Percentiles rank a stretch among this genome's conserved stretches.
Evolutionary conservation across 2,888 invertebrate species (phyloP).

Genomic region (Torymus aiolomorphi): DNA sequence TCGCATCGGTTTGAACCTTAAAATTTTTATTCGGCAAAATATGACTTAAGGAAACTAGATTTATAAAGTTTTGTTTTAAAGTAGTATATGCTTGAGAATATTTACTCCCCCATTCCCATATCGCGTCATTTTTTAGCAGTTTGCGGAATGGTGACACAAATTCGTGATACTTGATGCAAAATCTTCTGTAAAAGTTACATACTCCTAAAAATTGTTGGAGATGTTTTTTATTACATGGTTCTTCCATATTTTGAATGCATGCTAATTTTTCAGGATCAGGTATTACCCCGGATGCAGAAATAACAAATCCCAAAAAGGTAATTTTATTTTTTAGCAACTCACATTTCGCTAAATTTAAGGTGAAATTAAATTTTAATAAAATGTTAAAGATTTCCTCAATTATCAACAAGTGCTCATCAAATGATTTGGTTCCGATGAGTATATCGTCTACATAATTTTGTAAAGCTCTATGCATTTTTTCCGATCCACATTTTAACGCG

Average conservation of each 20-base stretch:
- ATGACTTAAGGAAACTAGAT: not conserved
- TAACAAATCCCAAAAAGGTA: conserved; percentile 3
- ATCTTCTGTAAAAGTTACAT: too few relatives aligned
- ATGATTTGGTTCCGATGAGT: not conserved
- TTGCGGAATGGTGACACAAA: too few relatives aligned
- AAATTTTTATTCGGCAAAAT: not conserved
- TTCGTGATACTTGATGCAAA: too few relatives aligned
- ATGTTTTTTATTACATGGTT: too few relatives aligned
- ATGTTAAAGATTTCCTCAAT: not conserved
- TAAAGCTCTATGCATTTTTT: not conserved
- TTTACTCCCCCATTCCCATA: too few relatives aligned
- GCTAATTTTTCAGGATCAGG: not conserved
- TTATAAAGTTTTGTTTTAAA: too few relatives aligned
- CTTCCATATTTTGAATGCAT: not conserved
- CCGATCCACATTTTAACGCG: too few relatives aligned
- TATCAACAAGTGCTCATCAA: not conserved
- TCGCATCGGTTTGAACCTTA: not conserved
- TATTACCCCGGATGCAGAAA: not conserved
- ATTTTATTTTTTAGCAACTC: not conserved
- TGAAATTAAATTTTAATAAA: not conserved
- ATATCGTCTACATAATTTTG: not conserved
- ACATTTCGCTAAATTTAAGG: not conserved
- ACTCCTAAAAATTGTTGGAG: too few relatives aligned
- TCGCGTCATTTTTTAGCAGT: too few relatives aligned
- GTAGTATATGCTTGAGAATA: too few relatives aligned